phyloP scores from a whole-genome alignment of 2,888 invertebrate genomes.

The Lymantria dispar region DNA sequence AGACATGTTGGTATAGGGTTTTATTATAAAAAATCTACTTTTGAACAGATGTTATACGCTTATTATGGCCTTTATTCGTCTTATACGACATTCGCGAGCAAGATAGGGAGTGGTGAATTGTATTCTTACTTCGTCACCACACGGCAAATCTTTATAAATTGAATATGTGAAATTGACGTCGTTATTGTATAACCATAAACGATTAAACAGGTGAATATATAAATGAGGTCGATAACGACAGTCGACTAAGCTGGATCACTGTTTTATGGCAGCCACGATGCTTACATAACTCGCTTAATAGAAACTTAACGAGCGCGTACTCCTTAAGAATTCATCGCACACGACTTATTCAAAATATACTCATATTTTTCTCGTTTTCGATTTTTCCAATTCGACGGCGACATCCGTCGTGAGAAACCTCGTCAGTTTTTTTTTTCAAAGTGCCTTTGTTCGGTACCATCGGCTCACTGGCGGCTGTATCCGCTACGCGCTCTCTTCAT shows the following conservation, averaged over 20 bases:
- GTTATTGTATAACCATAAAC: no score
- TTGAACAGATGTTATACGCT: no score
- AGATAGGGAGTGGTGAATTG: no score
- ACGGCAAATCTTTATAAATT: no score
- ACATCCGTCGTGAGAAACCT: constrained; percentile 19
- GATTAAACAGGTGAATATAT: no score
- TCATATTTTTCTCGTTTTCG: constrained; percentile 35
- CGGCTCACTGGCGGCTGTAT: constrained; percentile 44
- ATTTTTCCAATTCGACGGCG: constrained; percentile 20
- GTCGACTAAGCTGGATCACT: background rate
- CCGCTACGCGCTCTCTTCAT: constrained; percentile 32
- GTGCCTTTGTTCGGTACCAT: constrained; percentile 28
- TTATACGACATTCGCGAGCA: no score
- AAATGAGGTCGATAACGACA: no score
- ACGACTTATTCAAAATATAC: constrained; percentile 22
- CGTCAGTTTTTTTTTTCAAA: constrained; percentile 39
- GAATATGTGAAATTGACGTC: no score
- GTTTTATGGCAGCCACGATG: constrained; percentile 1
- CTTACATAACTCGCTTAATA: constrained; percentile 15
- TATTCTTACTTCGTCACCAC: no score
- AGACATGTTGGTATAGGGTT: no score
- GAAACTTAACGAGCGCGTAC: constrained; percentile 21
- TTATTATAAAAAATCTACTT: no score
- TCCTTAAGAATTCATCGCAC: constrained; percentile 15
- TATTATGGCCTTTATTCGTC: no score